phyloP scores from a whole-genome alignment of 2,888 invertebrate species.

The Pyrrhia umbra region DNA sequence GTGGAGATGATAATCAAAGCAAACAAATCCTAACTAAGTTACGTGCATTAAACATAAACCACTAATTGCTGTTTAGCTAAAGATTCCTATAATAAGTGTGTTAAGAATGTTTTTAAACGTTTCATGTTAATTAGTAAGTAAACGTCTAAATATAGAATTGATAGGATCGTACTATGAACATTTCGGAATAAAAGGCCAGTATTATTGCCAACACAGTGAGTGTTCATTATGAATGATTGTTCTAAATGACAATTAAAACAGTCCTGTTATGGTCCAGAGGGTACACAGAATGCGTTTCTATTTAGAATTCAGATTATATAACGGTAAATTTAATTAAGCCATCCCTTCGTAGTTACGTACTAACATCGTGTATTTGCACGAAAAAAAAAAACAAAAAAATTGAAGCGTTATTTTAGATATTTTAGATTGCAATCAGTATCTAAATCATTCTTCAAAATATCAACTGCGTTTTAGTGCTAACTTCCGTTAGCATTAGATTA shows the following conservation, averaged over 20 bases:
- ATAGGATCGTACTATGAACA: background rate
- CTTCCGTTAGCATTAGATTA: slow-evolving; percentile 33
- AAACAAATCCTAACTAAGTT: background rate
- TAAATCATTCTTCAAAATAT: slow-evolving; percentile 47
- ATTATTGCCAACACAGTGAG: slow-evolving; percentile 6
- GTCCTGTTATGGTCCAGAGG: slow-evolving; percentile 36
- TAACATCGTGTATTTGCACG: too few species aligned
- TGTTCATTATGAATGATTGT: slow-evolving; percentile 12
- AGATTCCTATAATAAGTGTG: background rate
- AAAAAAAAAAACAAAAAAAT: too few species aligned
- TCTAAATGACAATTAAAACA: slow-evolving; percentile 32
- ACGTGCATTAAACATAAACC: background rate
- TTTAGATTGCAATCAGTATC: slow-evolving; percentile 33
- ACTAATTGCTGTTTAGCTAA: background rate
- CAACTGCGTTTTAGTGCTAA: slow-evolving; percentile 26
- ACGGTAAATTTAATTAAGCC: slow-evolving; percentile 5
- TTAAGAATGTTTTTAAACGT: background rate
- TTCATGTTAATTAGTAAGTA: background rate
- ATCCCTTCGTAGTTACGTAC: slow-evolving; percentile 5
- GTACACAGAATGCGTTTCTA: slow-evolving; percentile 23
- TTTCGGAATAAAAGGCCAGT: background rate
- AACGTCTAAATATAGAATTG: background rate
- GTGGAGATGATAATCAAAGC: background rate
- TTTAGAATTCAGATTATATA: slow-evolving; percentile 27
- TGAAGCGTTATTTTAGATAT: background rate